Conservation (phyloP, 2,888 invertebrate genomes). For the Glomeris marginata region DNA sequence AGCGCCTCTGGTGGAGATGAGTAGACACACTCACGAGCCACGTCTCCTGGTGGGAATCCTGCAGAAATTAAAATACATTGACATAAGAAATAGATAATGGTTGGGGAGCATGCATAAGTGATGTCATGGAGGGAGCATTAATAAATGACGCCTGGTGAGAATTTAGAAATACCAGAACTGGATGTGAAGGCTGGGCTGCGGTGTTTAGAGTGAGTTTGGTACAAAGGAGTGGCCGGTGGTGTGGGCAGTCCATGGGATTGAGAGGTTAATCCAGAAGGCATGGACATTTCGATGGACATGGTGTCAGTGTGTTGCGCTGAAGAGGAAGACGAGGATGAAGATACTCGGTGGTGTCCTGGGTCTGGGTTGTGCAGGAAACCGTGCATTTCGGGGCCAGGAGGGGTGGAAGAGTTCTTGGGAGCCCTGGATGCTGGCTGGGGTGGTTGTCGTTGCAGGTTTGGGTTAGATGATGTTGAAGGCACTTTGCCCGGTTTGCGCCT, state of each 20-base stretch:
- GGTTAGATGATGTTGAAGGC: too few species aligned
- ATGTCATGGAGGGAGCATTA: too few species aligned
- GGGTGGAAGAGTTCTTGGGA: neutral
- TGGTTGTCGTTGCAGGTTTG: neutral
- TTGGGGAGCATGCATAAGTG: neutral
- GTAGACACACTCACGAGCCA: too few species aligned
- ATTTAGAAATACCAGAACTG: too few species aligned
- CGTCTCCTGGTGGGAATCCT: too few species aligned
- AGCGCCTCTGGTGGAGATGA: neutral
- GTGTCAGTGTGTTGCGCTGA: neutral
- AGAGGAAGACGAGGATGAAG: neutral
- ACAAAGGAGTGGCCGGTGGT: too few species aligned
- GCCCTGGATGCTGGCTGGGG: neutral
- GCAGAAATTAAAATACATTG: too few species aligned
- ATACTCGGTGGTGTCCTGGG: neutral
- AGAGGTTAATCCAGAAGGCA: neutral
- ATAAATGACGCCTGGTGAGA: too few species aligned
- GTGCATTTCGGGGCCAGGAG: neutral
- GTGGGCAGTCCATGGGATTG: too few species aligned
- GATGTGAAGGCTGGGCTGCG: too few species aligned
- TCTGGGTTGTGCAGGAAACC: neutral
- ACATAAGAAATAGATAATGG: neutral
- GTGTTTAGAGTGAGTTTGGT: too few species aligned
- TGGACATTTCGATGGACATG: neutral
- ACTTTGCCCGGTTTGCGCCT: constrained; percentile 23